A percentile compares a stretch with the other conserved stretches of the same genome.
Evolutionary conservation across 2,888 invertebrate species (phyloP).

Genomic region (Ctenicera cuprea): DNA sequence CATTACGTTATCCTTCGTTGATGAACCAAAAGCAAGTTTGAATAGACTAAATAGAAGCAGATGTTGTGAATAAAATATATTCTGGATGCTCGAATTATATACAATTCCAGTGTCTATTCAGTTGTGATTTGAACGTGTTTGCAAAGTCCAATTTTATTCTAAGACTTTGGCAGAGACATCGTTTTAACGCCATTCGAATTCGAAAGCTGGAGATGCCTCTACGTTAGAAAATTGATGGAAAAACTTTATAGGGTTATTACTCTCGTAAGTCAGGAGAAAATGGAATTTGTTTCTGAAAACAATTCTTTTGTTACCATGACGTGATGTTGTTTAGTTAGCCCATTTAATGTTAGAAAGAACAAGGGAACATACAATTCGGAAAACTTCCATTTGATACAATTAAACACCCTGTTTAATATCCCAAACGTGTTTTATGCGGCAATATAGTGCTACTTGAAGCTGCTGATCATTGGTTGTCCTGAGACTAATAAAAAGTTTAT

Average conservation of each 20-base stretch:
- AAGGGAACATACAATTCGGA: no score
- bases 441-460: constrained; percentile 6
- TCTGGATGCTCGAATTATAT: background rate
- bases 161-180: background rate
- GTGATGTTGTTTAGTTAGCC: no score
- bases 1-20: constrained; percentile 1
- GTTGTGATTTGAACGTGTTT: constrained; percentile 6
- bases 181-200: background rate
- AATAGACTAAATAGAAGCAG: constrained; percentile 11
- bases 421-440: constrained; percentile 5
- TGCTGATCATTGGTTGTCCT: background rate
- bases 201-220: no score
- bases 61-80: background rate
- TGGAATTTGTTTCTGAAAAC: no score
- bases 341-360: no score
- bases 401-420: constrained; percentile 9
- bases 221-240: no score
- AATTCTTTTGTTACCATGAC: no score
- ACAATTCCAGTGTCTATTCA: background rate
- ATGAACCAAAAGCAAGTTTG: constrained; percentile 1
- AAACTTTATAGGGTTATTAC: no score
- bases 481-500: constrained; percentile 12
- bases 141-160: background rate
- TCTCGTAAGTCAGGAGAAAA: no score
- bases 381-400: background rate